These are phyloP conservation scores for Plagodis pulveraria DNA, from an alignment of 2,888 invertebrate genomes.

Conservation along the genomic window DNA sequence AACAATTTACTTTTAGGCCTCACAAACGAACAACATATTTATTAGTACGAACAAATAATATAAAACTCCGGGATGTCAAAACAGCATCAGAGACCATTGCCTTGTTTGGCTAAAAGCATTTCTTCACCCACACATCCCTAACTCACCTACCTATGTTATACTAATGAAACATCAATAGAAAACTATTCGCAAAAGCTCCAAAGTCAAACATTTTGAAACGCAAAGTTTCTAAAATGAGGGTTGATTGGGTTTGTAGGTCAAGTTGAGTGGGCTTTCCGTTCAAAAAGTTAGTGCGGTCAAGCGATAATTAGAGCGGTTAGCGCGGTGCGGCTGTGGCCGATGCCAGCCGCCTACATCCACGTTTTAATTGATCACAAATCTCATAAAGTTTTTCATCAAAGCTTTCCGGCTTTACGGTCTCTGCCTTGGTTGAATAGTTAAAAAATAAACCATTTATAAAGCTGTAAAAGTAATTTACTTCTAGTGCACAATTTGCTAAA, in stretches of 20 bases:
- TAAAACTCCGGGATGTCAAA: no score
- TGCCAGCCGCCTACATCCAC: not conserved
- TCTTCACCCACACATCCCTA: no score
- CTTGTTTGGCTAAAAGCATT: no score
- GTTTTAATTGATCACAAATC: slow-evolving; percentile 16
- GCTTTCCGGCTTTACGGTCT: not conserved
- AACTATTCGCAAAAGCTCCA: not conserved
- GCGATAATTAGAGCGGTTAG: slow-evolving; percentile 15
- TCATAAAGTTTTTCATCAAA: not conserved
- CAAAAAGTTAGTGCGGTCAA: slow-evolving; percentile 18
- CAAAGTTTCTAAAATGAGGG: slow-evolving; percentile 11
- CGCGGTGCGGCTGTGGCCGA: not conserved
- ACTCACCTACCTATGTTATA: not conserved
- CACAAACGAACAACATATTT: no score
- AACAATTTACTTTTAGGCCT: no score
- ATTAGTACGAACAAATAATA: no score
- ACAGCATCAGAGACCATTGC: no score
- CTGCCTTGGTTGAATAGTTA: no score
- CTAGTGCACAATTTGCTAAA: no score
- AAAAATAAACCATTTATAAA: no score
- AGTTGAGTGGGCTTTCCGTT: slow-evolving; percentile 10
- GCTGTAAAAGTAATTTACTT: no score
- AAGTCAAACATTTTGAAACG: slow-evolving; percentile 5
- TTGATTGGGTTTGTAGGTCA: slow-evolving; percentile 16
- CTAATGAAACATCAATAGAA: not conserved